A percentile compares a stretch with the other conserved stretches of the same genome.
phyloP scores from a whole-genome alignment of 2,113 vertebrate species.

The Pyxicephalus adspersus region DNA sequence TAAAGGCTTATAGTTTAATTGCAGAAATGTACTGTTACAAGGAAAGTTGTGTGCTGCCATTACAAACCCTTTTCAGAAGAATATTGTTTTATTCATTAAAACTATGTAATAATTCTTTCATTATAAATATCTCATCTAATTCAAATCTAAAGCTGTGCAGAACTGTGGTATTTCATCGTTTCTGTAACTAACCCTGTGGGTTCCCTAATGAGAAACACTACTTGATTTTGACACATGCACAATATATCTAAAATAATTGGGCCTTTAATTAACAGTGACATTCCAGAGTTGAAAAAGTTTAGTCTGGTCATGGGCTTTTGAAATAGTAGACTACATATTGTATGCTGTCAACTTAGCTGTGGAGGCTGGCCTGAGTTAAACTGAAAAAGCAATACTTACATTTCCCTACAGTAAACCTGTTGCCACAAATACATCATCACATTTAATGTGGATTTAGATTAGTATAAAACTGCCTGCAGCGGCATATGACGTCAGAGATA shows the following conservation, averaged over 20 bases:
- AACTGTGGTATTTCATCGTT: background rate
- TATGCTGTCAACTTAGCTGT: background rate
- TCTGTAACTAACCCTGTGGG: background rate
- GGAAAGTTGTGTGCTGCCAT: no score
- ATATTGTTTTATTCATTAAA: no score
- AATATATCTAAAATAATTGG: background rate
- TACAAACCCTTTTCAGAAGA: no score
- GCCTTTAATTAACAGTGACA: conserved; percentile 12
- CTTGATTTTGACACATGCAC: background rate
- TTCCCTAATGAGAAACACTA: background rate
- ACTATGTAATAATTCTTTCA: background rate
- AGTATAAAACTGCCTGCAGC: background rate
- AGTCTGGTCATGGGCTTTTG: background rate
- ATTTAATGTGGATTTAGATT: conserved; percentile 17
- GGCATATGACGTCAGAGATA: background rate
- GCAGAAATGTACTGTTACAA: no score
- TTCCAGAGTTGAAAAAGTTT: background rate
- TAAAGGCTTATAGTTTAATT: no score
- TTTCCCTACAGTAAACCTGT: background rate
- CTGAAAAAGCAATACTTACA: background rate
- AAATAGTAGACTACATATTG: conserved; percentile 11
- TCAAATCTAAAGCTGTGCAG: background rate
- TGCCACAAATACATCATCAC: conserved; percentile 16
- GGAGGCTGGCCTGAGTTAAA: background rate
- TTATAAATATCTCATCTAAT: background rate